Evolutionary conservation across 92 coral and sea anemone genomes (phyloP).

Genomic region (Isaurus tuberculatus): DNA sequence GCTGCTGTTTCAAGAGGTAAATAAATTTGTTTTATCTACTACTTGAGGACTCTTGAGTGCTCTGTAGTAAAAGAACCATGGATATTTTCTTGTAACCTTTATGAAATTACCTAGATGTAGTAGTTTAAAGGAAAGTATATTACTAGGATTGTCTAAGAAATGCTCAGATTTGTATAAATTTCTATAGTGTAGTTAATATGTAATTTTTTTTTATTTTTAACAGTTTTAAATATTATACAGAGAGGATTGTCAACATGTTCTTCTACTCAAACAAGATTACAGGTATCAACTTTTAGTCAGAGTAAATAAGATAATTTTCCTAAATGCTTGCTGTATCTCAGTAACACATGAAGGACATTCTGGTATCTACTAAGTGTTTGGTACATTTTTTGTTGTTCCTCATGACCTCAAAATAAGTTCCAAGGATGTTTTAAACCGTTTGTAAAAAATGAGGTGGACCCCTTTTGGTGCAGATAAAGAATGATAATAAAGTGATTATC

Average conservation of each 20-base stretch:
- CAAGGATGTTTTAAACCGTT: too few relatives aligned
- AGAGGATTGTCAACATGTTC: slow-evolving; percentile 56
- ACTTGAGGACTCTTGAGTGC: neutral
- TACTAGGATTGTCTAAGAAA: too few relatives aligned
- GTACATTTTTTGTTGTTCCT: too few relatives aligned
- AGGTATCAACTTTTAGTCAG: slow-evolving; percentile 56
- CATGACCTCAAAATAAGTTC: too few relatives aligned
- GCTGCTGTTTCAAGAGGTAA: slow-evolving; percentile 77
- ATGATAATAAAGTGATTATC: too few relatives aligned
- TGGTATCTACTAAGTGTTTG: too few relatives aligned
- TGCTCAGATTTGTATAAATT: neutral
- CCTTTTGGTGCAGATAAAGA: too few relatives aligned
- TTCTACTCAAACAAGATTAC: slow-evolving; percentile 65
- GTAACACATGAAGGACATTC: neutral
- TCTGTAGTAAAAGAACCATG: too few relatives aligned
- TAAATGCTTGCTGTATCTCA: too few relatives aligned
- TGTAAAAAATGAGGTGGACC: too few relatives aligned
- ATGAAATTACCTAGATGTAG: too few relatives aligned
- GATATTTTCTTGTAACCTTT: neutral
- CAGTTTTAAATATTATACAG: slow-evolving; percentile 77
- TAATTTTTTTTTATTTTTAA: neutral
- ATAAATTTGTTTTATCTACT: neutral
- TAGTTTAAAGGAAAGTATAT: too few relatives aligned
- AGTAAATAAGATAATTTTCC: neutral
- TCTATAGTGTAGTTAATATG: neutral